Base-by-base conservation (phyloP, 2,113 vertebrate genomes). In the Prinia subflava region DNA sequence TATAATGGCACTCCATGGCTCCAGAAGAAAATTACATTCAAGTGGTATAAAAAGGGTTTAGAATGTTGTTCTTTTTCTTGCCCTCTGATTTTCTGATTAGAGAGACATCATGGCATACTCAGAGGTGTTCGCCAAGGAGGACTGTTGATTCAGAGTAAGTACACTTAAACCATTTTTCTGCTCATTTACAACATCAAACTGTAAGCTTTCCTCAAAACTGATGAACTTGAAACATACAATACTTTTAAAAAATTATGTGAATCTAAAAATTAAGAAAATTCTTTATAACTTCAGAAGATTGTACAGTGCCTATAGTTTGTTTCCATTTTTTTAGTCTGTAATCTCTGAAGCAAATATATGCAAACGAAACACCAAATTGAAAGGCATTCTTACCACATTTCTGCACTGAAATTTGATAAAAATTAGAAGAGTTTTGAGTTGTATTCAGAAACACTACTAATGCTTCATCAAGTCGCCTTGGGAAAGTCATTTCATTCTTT, bases 71-170 rank as follows among this genome's bases (percentile, higher is more conserved):
- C 27, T 81, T 33, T 69, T 83, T 89, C 71, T 94, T 80, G 56
- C 39, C 19, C 18, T 91, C 39, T 83, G 19, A 35, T 94, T 95
- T 95, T 89, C 41, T 88, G 8, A 27, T 74, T 92, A 98, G 98
- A n/a, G 70, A 90, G 46, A 20, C 79, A 13, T 73, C 73, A 2
- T 12, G 21, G 46, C 21, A 22, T 92, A 50, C 91, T 53, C 46
- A 47, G 74, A 71, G 79, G 35, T 97, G 96, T 73, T 97, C 98
- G 44, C 47, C 71, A 49, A 96, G 97, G 95, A 98, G 75, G 76
- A 97, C 87, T 81, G 39, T 96, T 8, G 83, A 97, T 80, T 95
- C 97, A 87, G 98, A 98, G 99, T 99, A 98, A 98, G 99, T 98
- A 75, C 33, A 79, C 64, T 75, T 63, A 52, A 50, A 81, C 65